Base-by-base conservation (phyloP, 2,113 vertebrate species). In the Sapayoa aenigma region DNA sequence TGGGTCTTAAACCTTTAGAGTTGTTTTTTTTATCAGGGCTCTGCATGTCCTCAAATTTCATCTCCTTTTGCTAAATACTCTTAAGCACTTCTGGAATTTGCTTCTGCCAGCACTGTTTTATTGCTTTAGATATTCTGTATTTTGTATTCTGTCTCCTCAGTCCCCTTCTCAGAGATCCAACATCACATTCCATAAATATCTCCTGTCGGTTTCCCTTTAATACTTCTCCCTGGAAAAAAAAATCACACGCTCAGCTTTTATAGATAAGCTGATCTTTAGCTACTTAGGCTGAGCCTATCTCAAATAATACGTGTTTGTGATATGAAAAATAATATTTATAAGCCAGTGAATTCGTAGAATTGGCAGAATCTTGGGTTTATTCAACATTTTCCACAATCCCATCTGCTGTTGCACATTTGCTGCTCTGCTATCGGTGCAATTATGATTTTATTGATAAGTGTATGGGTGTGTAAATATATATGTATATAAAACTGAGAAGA, bases 401-500 rank as follows among this genome's bases (percentile, higher is more conserved):
- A 5, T 60, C 74, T 75, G 47, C 91, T 65, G 72, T 41, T 46
- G 46, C 42, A 0, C 21, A 11, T 39, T 2, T 42, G 52, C 69
- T 85, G 52, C 78, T 60, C 52, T 41, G 83, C 71, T 87, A 55
- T 86, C 67, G 2, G 28, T 50, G 68, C 55, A 93, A 53, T 94
- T 93, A 90, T 35, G 88, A 92, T 96, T 49, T 5, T 23, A 8
- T 42, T 17, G 93, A 89, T 95, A 94, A 90, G 63, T 14, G 44
- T 2, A 4, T 15, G 30, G 28, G 47, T 22, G 14, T 56, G 60
- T 44, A 60, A 63, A 59, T 47, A 73, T 35, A 39, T 23, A 17
- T 0, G 27, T 24, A 35, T 27, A 31, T 46, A 24, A 56, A 35
- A 37, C 22, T 28, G 62, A 88, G 74, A 73, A 77, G 92, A 90